Base-by-base conservation (phyloP, 2,113 vertebrate genomes). In the Cavia porcellus region DNA sequence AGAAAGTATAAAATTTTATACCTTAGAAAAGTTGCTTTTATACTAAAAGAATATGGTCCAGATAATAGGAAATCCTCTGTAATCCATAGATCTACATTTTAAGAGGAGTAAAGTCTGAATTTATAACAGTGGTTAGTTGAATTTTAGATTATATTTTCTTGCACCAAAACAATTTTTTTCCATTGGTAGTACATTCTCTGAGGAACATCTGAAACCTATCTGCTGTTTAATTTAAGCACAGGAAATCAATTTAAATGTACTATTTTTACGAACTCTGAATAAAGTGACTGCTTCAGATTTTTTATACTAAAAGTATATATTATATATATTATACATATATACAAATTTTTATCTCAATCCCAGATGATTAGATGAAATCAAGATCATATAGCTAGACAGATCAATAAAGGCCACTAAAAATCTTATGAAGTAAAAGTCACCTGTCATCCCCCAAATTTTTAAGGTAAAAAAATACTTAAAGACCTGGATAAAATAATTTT, bases 1-100 rank as follows among this genome's bases (percentile, higher is more conserved):
- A 90, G 30, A 19, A 70, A 38, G 10, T 90, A 0, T 96, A 85
- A 91, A 92, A 86, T n/a, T 68, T 88, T 82, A 89, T 86, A 91
- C 59, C 5, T 74, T 93, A 61, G 24, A 28, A 86, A 82, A 72
- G 30, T 94, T 88, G 35, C 4, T 57, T 57, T 57, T 19, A 20
- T 57, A 45, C 42, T 85, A 86, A 83, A 80, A 90, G 5, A 64
- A 91, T 30, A 2, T 75, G 20, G 47, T 59, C 50, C 28, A 87
- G 47, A 55, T 92, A 66, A 62, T 83, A 70, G 70, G 52, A 93
- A 61, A 88, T 96, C 28, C 45, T 85, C 64, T 94, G 25, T 28
- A 72, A 12, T 57, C 24, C 30, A 55, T 72, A 77, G 61, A 77
- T 92, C 25, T 75, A 25, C 59, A 45, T 90, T 22, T 87, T n/a